A percentile compares a stretch with the other conserved stretches of the same genome.
phyloP scores from a whole-genome alignment of 1,140 invertebrate species.

The Polypedilum pembai region DNA sequence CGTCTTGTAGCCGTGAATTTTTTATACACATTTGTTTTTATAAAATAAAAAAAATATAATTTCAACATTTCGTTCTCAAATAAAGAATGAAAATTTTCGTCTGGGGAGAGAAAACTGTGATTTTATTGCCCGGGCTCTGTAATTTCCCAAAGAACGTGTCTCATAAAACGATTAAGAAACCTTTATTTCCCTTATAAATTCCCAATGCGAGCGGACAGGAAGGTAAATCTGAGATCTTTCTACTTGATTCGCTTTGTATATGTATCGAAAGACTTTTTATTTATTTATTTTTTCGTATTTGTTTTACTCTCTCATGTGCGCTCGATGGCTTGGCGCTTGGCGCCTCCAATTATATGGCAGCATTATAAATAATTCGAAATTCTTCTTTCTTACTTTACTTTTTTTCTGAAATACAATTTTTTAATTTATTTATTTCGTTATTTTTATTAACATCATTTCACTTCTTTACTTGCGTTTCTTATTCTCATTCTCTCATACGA shows the following conservation, averaged over 20 bases:
- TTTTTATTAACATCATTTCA: constrained; percentile 27
- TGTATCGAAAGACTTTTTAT: neutral
- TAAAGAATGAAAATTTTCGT: neutral
- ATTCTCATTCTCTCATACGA: neutral
- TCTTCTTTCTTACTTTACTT: constrained; percentile 6
- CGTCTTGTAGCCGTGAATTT: neutral
- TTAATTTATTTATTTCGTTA: constrained; percentile 28
- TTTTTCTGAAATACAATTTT: constrained; percentile 22
- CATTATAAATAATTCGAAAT: constrained; percentile 27
- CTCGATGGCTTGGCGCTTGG: neutral
- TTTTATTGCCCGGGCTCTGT: neutral
- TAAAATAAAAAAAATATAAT: no score
- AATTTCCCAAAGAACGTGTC: constrained; percentile 16
- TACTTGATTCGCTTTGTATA: neutral
- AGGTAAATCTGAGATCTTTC: constrained; percentile 17
- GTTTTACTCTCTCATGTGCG: neutral
- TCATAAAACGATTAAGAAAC: constrained; percentile 18
- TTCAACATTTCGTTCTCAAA: no score
- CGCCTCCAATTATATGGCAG: constrained; percentile 26
- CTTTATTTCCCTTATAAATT: constrained; percentile 19
- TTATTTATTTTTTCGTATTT: constrained; percentile 10
- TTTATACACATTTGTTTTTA: neutral
- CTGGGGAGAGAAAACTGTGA: constrained; percentile 9
- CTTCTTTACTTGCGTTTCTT: constrained; percentile 26
- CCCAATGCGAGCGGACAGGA: constrained; percentile 1